Percentiles rank a stretch among this genome's conserved stretches.
These are phyloP conservation scores for Psilopogon haemacephalus DNA, from an alignment of 2,113 vertebrate species.

Conservation along the genomic window DNA sequence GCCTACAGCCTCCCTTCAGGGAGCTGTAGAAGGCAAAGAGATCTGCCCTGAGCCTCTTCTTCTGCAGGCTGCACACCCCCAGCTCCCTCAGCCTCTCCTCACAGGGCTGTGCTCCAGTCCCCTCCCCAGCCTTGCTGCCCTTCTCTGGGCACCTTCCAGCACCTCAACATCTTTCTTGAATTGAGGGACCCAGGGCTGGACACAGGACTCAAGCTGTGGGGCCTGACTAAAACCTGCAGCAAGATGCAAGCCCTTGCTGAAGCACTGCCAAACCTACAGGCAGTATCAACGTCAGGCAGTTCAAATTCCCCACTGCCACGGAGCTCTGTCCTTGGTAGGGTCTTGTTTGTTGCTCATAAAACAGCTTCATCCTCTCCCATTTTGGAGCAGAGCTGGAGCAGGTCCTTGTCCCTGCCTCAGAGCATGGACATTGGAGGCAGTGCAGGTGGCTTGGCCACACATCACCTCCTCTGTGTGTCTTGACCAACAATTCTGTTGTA, in stretches of 20 bases:
- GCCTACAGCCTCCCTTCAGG: too few relatives aligned
- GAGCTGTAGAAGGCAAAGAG: too few relatives aligned
- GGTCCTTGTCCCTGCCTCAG: not conserved
- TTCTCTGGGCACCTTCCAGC: too few relatives aligned
- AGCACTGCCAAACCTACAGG: rapidly evolving
- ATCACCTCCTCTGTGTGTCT: not conserved
- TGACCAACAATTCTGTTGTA: not conserved
- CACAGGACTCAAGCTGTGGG: too few relatives aligned
- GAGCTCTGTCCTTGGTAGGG: not conserved
- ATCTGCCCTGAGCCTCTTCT: too few relatives aligned
- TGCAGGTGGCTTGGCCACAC: not conserved
- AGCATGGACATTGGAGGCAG: not conserved
- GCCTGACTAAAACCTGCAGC: too few relatives aligned
- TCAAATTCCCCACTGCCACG: not conserved
- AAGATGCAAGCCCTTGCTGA: not conserved
- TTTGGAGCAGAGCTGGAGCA: not conserved
- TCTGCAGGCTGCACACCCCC: too few relatives aligned
- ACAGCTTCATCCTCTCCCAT: not conserved
- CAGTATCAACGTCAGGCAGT: not conserved
- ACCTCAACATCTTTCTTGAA: too few relatives aligned
- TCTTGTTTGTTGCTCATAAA: not conserved
- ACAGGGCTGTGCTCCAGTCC: too few relatives aligned
- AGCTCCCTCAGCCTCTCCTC: too few relatives aligned
- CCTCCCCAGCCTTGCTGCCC: too few relatives aligned
- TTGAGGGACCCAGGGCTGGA: too few relatives aligned